Base-by-base conservation (phyloP, 2,113 vertebrate genomes). In the Mesitornis unicolor region DNA sequence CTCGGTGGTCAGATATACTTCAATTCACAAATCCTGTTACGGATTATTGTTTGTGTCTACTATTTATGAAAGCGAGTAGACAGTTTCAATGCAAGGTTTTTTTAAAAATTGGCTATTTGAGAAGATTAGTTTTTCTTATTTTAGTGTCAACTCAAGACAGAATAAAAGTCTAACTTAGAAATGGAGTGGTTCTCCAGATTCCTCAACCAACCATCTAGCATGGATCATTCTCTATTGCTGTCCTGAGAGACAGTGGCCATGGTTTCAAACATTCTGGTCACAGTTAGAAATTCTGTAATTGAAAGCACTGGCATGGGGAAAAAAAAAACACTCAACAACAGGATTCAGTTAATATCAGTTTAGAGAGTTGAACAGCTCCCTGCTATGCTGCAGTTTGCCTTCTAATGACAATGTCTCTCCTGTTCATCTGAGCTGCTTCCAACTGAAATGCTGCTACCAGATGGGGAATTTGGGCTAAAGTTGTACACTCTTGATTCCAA, bases 391-490 rank as follows among this genome's bases (percentile, higher is more conserved):
- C 70, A 88, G 61, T 83, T 67, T 74, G 87, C 59, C 67, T 88
- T 86, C 60, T 91, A 83, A 96, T 64, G 75, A 83, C 79, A 84
- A 26, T 47, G 9, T 16, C 68, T 84, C 47, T 88, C 47, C 43
- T 93, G 38, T 48, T 92, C 68, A 69, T 77, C 43, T 93, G 83
- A 90, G 68, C 60, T 43, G 19, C 47, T 90, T 96, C 90, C 88
- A 94, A 63, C 35, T 35, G 68, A 93, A 96, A 71, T 20, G 28
- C 22, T 90, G 47, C 29, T 75, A 84, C 68, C 87, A 96, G 90
- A 90, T 90, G 83, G 85, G 87, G n/a, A 93, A 85, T 77, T 63
- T 67, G 71, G 63, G 67, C 42, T 74, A 87, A 90, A 77, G 57
- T 91, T 54, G 35, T 5, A 76, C 8, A 29, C 4, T 7, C 8